Base-by-base conservation (phyloP, 2,888 invertebrate genomes). In the Colostygia pectinataria region DNA sequence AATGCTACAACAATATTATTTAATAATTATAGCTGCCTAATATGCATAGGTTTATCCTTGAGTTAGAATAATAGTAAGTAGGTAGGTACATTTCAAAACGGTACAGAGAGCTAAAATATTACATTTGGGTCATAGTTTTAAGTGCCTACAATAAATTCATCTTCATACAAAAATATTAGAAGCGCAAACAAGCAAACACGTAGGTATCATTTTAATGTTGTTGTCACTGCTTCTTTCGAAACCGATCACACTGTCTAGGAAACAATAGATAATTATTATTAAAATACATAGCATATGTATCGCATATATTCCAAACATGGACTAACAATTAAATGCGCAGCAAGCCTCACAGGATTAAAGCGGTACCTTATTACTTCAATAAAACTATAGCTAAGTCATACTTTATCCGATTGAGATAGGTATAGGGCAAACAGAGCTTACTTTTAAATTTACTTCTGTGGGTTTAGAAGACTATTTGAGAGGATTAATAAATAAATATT, bases 251-350 rank as follows among this genome's bases (percentile, higher is more conserved):
- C 50, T 41, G 36, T 53, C 57, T 52, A 53, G 56, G 50, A 52
- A 58, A 77, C 72, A 77, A 74, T 74, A 72, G 65, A 68, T 61
- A 71, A 61, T 70, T 69, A 73, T 70, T 72, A 68, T 69, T 65
- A 64, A 68, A 74, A 71, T 71, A 72, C 53, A 68, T 50, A 62
- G 55, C 58, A 65, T 64, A 54, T 57, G 59, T 64, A 60, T 65
- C 62, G 59, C 59, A 66, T 72, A 73, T 71, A 74, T 73, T 76
- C 65, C 64, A 77, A 79, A 77, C 79, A 83, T 76, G 74, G 65
- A 73, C 74, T 77, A 77, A 72, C 81, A 83, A 72, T 55, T 87
- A 87, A 87, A 88, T 88, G 88, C 87, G 77, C 78, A 71, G 63
- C 66, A 83, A 88, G 88, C 88, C 88, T 87, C 88, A 78, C 71